A percentile compares a stretch with the other conserved stretches of the same genome.
Conservation (phyloP, 2,888 invertebrate genomes). For the Lysandra coridon region DNA sequence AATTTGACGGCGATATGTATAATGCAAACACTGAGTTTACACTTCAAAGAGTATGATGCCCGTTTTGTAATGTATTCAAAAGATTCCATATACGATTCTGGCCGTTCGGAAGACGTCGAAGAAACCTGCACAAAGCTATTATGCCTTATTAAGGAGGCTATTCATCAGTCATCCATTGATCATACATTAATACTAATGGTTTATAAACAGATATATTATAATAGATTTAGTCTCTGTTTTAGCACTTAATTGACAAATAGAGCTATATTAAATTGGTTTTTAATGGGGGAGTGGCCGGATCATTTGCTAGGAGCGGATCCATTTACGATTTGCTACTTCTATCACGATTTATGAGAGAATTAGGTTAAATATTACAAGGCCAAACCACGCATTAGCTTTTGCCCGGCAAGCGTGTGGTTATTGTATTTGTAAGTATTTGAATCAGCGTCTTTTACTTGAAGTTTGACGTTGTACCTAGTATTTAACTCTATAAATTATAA, state of each 20-base stretch:
- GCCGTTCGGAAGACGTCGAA: slow-evolving; percentile 74
- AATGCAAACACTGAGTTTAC: not conserved
- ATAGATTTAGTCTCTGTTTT: slow-evolving; percentile 79
- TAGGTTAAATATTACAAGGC: slow-evolving; percentile 15
- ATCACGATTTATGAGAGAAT: slow-evolving; percentile 37
- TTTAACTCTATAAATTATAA: not conserved
- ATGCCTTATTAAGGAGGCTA: slow-evolving; percentile 77
- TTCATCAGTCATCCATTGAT: slow-evolving; percentile 78
- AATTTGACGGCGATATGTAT: not conserved
- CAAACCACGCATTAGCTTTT: not conserved
- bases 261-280: slow-evolving; percentile 69
- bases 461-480: not conserved
- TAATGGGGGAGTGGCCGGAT: slow-evolving; percentile 67
- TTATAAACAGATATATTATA: slow-evolving; percentile 79
- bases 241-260: slow-evolving; percentile 73
- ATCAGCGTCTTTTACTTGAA: not conserved
- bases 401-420: not conserved
- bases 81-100: slow-evolving; percentile 41
- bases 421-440: not conserved
- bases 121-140: slow-evolving; percentile 76
- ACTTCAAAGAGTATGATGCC: not conserved
- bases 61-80: slow-evolving; percentile 22
- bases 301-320: slow-evolving; percentile 60
- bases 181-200: slow-evolving; percentile 78
- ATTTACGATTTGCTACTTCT: slow-evolving; percentile 65